phyloP scores from a whole-genome alignment of 2,888 invertebrate species.

The Cyclophora albipunctata region DNA sequence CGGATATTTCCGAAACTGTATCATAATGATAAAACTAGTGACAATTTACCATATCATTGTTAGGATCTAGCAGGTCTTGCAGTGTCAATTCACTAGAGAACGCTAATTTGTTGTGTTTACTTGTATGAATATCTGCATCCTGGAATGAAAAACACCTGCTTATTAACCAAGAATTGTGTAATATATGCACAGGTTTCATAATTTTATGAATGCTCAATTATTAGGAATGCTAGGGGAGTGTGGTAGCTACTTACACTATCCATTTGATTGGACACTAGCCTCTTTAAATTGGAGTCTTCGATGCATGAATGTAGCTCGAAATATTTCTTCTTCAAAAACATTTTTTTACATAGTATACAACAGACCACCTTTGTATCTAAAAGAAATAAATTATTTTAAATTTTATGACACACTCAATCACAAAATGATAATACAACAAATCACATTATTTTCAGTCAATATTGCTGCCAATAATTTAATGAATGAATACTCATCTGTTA shows the following conservation, averaged over 20 bases:
- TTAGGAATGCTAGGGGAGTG: too few species aligned
- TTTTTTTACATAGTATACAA: conserved; percentile 55
- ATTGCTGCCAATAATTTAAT: too few species aligned
- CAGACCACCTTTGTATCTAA: conserved; percentile 43
- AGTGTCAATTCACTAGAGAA: conserved; percentile 37
- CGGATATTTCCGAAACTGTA: too few species aligned
- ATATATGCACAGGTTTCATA: not conserved
- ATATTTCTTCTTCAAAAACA: conserved; percentile 42
- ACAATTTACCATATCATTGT: conserved; percentile 30
- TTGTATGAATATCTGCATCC: conserved; percentile 10
- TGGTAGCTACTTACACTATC: conserved; percentile 16
- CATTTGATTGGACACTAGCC: conserved; percentile 2
- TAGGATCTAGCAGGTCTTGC: conserved; percentile 38
- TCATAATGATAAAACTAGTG: too few species aligned
- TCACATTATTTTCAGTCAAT: too few species aligned
- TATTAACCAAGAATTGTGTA: not conserved
- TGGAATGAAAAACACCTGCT: conserved; percentile 7
- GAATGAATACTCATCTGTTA: too few species aligned
- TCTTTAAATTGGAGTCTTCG: conserved; percentile 10
- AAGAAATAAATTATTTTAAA: not conserved
- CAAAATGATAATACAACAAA: too few species aligned
- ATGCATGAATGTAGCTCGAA: conserved; percentile 45
- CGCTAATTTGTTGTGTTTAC: conserved; percentile 18
- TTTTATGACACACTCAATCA: not conserved
- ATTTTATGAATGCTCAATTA: too few species aligned